Conservation (phyloP, 2,797 vertebrate species). For the Mus caroli region DNA sequence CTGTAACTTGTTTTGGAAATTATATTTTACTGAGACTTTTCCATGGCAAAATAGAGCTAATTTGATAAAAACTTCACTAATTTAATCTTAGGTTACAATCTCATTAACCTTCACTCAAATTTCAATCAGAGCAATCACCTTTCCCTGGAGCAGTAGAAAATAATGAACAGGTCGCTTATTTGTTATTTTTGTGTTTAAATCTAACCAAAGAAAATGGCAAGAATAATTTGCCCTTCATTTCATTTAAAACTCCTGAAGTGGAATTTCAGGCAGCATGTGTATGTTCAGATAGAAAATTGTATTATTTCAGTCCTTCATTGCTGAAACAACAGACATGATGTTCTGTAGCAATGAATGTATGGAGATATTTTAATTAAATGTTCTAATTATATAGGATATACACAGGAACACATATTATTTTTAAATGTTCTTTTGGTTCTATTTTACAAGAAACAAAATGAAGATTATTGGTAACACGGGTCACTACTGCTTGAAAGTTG, state of each 20-base stretch:
- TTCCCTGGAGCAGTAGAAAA: constrained; percentile 76
- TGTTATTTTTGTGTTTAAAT: constrained; percentile 61
- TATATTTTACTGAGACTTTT: constrained; percentile 65
- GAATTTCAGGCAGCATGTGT: constrained; percentile 37
- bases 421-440: constrained; percentile 52
- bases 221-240: constrained; percentile 74
- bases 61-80: constrained; percentile 82
- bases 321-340: constrained; percentile 52
- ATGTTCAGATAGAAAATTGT: constrained; percentile 55
- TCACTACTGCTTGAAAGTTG: constrained; percentile 38
- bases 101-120: constrained; percentile 75
- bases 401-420: constrained; percentile 45
- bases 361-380: constrained; percentile 45
- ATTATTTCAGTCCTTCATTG: constrained; percentile 50
- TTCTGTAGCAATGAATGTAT: constrained; percentile 45
- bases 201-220: constrained; percentile 55
- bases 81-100: constrained; percentile 72
- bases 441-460: constrained; percentile 37
- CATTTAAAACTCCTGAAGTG: constrained; percentile 69
- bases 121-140: constrained; percentile 73
- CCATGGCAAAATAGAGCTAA: constrained; percentile 68
- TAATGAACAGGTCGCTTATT: constrained; percentile 64
- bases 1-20: constrained; percentile 66
- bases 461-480: constrained; percentile 45
- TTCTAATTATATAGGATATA: constrained; percentile 59